A percentile compares a stretch with the other conserved stretches of the same genome.
These are phyloP conservation scores for Ascaphus truei DNA, from an alignment of 2,113 vertebrate species.

Conservation along the genomic window DNA sequence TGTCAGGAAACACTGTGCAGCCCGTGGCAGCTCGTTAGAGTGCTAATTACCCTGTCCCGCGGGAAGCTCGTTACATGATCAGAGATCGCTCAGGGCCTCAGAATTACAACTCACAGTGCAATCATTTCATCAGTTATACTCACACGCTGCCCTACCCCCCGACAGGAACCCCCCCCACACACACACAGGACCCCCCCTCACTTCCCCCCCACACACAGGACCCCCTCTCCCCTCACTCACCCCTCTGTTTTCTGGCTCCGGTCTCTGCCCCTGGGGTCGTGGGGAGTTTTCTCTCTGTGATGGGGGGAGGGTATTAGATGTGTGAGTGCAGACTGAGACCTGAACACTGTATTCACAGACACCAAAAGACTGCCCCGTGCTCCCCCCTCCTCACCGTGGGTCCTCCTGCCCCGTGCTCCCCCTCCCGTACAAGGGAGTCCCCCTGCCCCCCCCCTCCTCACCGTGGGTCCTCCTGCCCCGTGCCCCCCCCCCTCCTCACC, in stretches of 20 bases:
- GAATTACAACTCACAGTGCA: conserved; percentile 44
- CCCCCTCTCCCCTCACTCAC: conserved; percentile 61
- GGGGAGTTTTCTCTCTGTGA: conserved; percentile 94
- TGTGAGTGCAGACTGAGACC: conserved; percentile 31
- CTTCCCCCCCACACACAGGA: conserved; percentile 50
- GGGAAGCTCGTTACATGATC: conserved; percentile 19
- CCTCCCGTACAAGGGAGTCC: conserved; percentile 91
- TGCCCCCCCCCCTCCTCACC: conserved; percentile 89
- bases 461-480: conserved; percentile 95
- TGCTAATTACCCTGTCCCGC: conserved; percentile 8
- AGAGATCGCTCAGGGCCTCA: conserved; percentile 2
- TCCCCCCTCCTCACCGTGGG: conserved; percentile 82
- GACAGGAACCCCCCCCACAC: no score
- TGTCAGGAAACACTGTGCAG: neutral
- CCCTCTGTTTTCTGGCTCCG: conserved; percentile 95
- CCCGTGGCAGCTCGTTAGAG: neutral
- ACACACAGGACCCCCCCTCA: neutral
- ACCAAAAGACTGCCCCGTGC: no score
- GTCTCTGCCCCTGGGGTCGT: conserved; percentile 94
- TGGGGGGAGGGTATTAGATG: conserved; percentile 40
- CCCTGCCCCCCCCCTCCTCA: no score
- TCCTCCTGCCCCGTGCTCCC: conserved; percentile 95
- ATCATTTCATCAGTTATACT: conserved; percentile 59
- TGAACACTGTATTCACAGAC: neutral
- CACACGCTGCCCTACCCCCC: conserved; percentile 12